These are phyloP conservation scores for Porites evermanni DNA, from an alignment of 92 coral and sea anemone species.

Conservation along the genomic window DNA sequence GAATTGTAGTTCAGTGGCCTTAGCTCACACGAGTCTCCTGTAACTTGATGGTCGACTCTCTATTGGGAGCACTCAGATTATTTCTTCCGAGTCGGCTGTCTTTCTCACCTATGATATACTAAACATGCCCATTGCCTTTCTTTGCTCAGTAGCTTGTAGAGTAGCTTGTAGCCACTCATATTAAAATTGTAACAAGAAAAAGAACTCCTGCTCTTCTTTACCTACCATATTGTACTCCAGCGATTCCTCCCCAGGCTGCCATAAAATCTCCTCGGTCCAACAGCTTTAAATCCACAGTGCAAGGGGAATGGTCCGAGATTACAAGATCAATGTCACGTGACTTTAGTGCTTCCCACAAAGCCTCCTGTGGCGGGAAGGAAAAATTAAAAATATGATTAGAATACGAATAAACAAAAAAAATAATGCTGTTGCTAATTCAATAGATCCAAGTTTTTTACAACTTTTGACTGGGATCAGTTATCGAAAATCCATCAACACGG, in stretches of 20 bases:
- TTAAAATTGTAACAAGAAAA: neutral
- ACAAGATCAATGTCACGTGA: conserved; percentile 83
- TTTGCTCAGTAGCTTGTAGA: too few relatives aligned
- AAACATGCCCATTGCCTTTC: too few relatives aligned
- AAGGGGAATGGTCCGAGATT: conserved; percentile 87
- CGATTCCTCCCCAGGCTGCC: conserved; percentile 88
- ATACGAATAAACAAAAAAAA: too few relatives aligned
- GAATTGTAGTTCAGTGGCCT: too few relatives aligned
- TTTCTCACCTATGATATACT: too few relatives aligned
- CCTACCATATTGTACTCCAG: conserved; percentile 82
- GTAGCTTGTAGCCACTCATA: too few relatives aligned
- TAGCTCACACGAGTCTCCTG: too few relatives aligned
- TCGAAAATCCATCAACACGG: too few relatives aligned
- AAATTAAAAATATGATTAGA: neutral
- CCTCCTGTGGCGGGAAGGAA: conserved; percentile 28
- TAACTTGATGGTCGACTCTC: neutral
- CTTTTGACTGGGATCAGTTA: too few relatives aligned
- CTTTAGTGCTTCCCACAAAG: conserved; percentile 75
- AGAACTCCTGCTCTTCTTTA: neutral
- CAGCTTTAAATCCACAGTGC: conserved; percentile 78
- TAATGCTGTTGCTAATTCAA: too few relatives aligned
- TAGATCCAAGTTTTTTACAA: too few relatives aligned
- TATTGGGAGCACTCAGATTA: neutral
- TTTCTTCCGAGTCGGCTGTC: neutral
- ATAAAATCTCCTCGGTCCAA: conserved; percentile 80